Conservation (phyloP, 2,888 invertebrate genomes). For the Teleiodes luculella region DNA sequence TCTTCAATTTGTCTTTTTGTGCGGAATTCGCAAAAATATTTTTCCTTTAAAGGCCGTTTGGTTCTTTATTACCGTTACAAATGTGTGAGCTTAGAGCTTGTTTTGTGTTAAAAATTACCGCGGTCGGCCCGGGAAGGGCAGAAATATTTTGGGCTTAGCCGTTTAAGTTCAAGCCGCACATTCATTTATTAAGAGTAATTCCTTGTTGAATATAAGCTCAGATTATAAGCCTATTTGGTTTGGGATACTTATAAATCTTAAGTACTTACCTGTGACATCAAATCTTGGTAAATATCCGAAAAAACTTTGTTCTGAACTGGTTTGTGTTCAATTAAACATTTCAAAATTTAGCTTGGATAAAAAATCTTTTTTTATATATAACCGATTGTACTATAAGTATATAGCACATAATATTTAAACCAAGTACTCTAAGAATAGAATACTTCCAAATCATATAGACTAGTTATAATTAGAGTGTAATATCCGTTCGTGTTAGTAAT, state of each 20-base stretch:
- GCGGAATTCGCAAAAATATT: background rate
- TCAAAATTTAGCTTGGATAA: too few relatives aligned
- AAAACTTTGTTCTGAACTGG: too few relatives aligned
- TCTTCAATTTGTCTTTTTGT: slow-evolving; percentile 15
- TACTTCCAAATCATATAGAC: background rate
- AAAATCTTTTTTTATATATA: background rate
- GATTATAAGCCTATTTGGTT: slow-evolving; percentile 12
- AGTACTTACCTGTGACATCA: too few relatives aligned
- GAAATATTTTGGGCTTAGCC: slow-evolving; percentile 37
- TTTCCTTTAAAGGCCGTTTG: slow-evolving; percentile 3
- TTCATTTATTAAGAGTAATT: slow-evolving; percentile 42
- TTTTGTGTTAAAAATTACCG: slow-evolving; percentile 36
- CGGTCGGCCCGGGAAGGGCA: slow-evolving; percentile 30
- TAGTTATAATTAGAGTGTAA: slow-evolving; percentile 7
- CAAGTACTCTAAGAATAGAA: background rate
- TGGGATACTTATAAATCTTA: background rate
- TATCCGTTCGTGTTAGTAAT: background rate
- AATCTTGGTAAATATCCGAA: too few relatives aligned
- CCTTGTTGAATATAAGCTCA: slow-evolving; percentile 33
- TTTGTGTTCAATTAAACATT: too few relatives aligned
- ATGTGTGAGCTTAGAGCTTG: slow-evolving; percentile 40
- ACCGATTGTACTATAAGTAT: too few relatives aligned
- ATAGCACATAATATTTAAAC: too few relatives aligned
- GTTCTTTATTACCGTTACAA: slow-evolving; percentile 35
- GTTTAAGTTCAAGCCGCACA: slow-evolving; percentile 33